Base-by-base conservation (phyloP, 1,140 invertebrate genomes). In the Batillaria attramentaria region DNA sequence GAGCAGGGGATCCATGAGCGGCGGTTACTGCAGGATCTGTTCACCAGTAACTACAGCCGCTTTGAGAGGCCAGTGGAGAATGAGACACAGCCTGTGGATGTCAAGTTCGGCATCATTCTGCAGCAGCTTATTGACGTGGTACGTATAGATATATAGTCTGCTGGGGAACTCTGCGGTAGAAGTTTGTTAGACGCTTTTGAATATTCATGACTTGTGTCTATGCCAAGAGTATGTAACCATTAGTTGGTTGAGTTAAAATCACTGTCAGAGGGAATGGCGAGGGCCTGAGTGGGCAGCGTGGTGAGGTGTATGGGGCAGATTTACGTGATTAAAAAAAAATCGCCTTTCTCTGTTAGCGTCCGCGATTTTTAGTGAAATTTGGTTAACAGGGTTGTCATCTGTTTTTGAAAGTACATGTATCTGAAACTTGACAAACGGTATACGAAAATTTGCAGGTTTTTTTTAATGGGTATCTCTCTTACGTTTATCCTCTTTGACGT, bases 51-150 rank as follows among this genome's bases (percentile, higher is more conserved):
- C 92, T 94, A 96, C 90, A 99, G 99, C 94, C 97, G 98, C 93
- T 57, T 85, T 13, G 89, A 99, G 93, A 93, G 98, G 89, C 98
- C 98, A 75, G 97, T 99, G 87, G 94, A 95, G 89, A 99, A 99
- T 93, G 97, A 99, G 93, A 96, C 96, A 87, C 95, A 98, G 89
- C 95, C 97, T 87, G 94, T 99, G 87, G 94, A 96, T 92, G 95
- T 99, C 91, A 97, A 94, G 92, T 98, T 99, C 93, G 97, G 97
- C 90, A 94, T 99, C 91, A 98, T 97, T 88, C 94, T 99, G 90
- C 98, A 99, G 95, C 98, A 99, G 94, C 98, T 99, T 92, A 99
- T 99, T 92, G 98, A 99, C 93, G 98, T 99, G 94, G 98, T 99
- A 94, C 95, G 96, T 89, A 42, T 3, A 16, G 18, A 69, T 39